These are phyloP conservation scores for Drosophila busckii DNA, from an alignment of 1,140 invertebrate species.

Conservation along the genomic window DNA sequence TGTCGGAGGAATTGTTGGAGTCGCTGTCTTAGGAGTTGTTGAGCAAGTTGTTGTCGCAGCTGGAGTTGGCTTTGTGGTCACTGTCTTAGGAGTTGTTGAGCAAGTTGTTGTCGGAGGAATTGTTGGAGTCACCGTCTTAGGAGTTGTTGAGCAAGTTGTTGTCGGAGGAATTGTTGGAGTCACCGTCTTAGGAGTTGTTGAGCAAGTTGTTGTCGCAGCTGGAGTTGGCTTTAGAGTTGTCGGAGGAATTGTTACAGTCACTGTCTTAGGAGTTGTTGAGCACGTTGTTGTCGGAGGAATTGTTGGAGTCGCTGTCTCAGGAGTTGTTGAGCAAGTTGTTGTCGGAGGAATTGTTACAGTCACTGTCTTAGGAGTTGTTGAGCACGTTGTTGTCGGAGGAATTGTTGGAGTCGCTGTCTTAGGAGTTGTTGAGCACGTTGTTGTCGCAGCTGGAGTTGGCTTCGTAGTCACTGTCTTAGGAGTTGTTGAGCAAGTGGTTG, in stretches of 20 bases:
- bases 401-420: background rate
- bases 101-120: slow-evolving; percentile 1
- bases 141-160: slow-evolving; percentile 9
- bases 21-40: slow-evolving; percentile 1
- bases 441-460: slow-evolving; percentile 1
- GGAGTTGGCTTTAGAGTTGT: slow-evolving; percentile 9
- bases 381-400: background rate
- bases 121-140: slow-evolving; percentile 5
- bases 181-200: background rate
- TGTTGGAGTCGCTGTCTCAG: slow-evolving; percentile 2
- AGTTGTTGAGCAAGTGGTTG: slow-evolving; percentile 1
- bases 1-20: background rate
- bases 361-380: slow-evolving; percentile 1
- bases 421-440: slow-evolving; percentile 3
- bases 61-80: slow-evolving; percentile 1
- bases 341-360: slow-evolving; percentile 1
- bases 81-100: slow-evolving; percentile 5
- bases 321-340: slow-evolving; percentile 2
- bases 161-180: slow-evolving; percentile 6
- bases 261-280: background rate
- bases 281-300: slow-evolving; percentile 21
- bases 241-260: slow-evolving; percentile 1
- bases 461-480: background rate
- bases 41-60: slow-evolving; percentile 6
- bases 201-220: slow-evolving; percentile 7